Percentiles rank a stretch among this genome's conserved stretches.
phyloP scores from a whole-genome alignment of 1,140 invertebrate species.

The Triops longicaudatus region DNA sequence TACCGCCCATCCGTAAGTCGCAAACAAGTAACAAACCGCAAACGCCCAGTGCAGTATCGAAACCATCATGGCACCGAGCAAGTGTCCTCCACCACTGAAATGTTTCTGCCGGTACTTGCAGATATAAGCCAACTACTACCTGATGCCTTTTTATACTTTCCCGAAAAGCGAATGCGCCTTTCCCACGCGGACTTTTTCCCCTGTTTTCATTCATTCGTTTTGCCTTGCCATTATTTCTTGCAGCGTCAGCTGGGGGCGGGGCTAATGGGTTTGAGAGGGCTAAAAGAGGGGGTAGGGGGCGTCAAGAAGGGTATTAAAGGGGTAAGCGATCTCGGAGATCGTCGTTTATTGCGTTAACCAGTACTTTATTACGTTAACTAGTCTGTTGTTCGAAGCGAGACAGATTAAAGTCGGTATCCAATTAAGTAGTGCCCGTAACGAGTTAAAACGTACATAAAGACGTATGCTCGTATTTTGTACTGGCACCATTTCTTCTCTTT shows the following conservation, averaged over 20 bases:
- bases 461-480: not conserved
- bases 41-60: no score
- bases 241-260: not conserved
- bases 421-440: not conserved
- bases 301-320: not conserved
- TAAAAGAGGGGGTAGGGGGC: not conserved
- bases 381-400: not conserved
- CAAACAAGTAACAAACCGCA: no score
- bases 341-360: not conserved
- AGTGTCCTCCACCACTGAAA: not conserved
- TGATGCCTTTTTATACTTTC: not conserved
- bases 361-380: not conserved
- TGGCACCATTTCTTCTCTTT: not conserved
- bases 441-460: not conserved
- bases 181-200: constrained; percentile 16
- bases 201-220: constrained; percentile 16
- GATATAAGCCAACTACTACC: not conserved
- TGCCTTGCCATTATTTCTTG: not conserved
- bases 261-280: not conserved
- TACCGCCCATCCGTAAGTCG: no score
- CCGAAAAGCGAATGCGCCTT: not conserved
- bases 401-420: not conserved
- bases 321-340: constrained; percentile 8
- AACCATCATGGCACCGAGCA: no score
- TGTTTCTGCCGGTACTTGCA: not conserved